phyloP scores from a whole-genome alignment of 2,888 invertebrate genomes.

The Synergus itoensis region DNA sequence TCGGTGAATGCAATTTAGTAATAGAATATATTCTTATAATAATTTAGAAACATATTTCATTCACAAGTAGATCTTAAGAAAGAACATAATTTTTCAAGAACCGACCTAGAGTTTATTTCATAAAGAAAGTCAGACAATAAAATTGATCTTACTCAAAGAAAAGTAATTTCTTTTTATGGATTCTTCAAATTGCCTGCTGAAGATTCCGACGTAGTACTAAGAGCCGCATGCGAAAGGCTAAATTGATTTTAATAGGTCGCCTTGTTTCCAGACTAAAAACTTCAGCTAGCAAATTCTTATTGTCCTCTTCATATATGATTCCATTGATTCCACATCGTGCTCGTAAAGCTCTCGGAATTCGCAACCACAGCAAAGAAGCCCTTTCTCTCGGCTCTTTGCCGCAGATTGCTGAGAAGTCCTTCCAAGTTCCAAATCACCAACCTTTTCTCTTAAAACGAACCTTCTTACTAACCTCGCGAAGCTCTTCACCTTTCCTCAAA shows the following conservation, averaged over 20 bases:
- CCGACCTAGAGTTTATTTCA: not conserved
- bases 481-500: conserved; percentile 18
- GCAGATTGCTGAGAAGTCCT: conserved; percentile 28
- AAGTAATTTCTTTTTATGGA: conserved; percentile 15
- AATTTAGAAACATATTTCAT: too few species aligned
- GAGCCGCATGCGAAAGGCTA: not conserved
- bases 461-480: conserved; percentile 29
- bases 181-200: not conserved
- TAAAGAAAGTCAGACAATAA: not conserved
- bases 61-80: too few species aligned
- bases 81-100: not conserved
- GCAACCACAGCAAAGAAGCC: conserved; percentile 44
- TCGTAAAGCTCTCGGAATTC: conserved; percentile 53
- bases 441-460: conserved; percentile 31
- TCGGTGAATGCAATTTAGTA: too few species aligned
- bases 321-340: conserved; percentile 50
- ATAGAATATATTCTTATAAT: too few species aligned
- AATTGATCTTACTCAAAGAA: not conserved
- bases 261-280: not conserved
- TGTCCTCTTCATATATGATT: conserved; percentile 53
- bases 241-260: conserved; percentile 14
- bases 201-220: not conserved
- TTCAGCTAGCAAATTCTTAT: conserved; percentile 43
- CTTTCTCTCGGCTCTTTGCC: conserved; percentile 24
- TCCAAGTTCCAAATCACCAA: conserved; percentile 26